These are phyloP conservation scores for Bothrops jararaca DNA, from an alignment of 2,113 vertebrate genomes.

Conservation along the genomic window DNA sequence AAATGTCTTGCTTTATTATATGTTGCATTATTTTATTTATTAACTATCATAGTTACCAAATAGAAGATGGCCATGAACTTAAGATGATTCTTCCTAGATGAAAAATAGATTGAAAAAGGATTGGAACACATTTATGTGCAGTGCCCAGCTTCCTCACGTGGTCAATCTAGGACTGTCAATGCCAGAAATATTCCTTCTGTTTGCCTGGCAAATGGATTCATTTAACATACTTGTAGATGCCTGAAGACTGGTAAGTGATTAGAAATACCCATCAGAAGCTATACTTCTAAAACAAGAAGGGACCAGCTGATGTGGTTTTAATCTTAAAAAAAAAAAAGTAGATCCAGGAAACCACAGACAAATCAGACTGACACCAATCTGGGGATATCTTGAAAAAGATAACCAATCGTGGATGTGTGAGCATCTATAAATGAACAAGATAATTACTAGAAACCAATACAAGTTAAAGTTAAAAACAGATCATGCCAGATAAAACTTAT, in stretches of 20 bases:
- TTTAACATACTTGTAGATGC: not conserved
- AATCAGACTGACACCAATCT: not conserved
- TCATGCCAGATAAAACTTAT: not conserved
- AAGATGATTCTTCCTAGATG: not conserved
- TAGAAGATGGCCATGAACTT: not conserved
- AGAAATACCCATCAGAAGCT: not conserved
- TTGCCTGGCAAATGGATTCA: not conserved
- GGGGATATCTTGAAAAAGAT: not conserved
- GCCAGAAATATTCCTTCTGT: not conserved
- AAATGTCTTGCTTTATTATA: not conserved
- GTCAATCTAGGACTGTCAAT: not conserved
- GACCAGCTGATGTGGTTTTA: not conserved
- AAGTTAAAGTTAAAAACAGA: not conserved
- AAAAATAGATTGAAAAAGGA: not conserved
- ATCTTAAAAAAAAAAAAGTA: not conserved
- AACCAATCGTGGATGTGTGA: not conserved
- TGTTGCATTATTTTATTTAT: not conserved
- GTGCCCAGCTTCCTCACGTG: not conserved
- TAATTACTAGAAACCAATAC: not conserved
- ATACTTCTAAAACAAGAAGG: not conserved
- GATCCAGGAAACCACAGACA: not conserved
- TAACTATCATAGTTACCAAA: not conserved
- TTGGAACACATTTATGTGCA: not conserved
- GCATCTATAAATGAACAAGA: not conserved
- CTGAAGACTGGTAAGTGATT: not conserved